A percentile compares a stretch with the other conserved stretches of the same genome.
phyloP scores from a whole-genome alignment of 2,888 invertebrate genomes.

The Pantelozetes paolii region DNA sequence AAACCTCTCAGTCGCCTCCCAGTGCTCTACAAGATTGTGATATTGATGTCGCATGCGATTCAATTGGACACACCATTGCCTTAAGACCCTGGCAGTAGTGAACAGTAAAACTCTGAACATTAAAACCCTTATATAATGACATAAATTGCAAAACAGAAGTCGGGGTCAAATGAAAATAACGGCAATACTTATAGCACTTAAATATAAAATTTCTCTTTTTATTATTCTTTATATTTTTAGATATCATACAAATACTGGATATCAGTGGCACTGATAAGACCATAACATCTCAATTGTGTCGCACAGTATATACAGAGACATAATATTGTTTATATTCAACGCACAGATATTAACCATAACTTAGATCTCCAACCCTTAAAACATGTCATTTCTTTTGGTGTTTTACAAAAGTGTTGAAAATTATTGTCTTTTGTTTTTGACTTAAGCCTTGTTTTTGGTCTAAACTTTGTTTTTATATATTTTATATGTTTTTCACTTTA shows the following conservation, averaged over 20 bases:
- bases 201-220: slow-evolving; percentile 23
- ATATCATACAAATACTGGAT: slow-evolving; percentile 12
- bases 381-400: background rate
- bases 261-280: slow-evolving; percentile 10
- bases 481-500: too few relatives aligned
- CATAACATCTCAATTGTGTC: slow-evolving; percentile 8
- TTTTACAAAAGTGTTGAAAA: background rate
- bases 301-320: background rate
- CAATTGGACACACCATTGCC: slow-evolving; percentile 17
- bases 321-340: slow-evolving; percentile 23
- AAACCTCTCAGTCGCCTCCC: background rate
- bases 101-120: background rate
- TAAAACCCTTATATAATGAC: slow-evolving; percentile 24
- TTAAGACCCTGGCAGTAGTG: background rate
- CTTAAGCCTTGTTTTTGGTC: background rate
- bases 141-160: background rate
- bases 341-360: slow-evolving; percentile 23
- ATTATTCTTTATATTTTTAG: background rate
- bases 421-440: background rate
- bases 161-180: slow-evolving; percentile 13
- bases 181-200: background rate
- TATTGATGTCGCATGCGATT: slow-evolving; percentile 25
- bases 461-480: background rate
- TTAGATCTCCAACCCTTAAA: background rate
- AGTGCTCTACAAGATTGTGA: background rate